Percentiles rank a stretch among this genome's conserved stretches.
Conservation (phyloP, 2,113 vertebrate species). For the Cyprinodon tularosa region DNA sequence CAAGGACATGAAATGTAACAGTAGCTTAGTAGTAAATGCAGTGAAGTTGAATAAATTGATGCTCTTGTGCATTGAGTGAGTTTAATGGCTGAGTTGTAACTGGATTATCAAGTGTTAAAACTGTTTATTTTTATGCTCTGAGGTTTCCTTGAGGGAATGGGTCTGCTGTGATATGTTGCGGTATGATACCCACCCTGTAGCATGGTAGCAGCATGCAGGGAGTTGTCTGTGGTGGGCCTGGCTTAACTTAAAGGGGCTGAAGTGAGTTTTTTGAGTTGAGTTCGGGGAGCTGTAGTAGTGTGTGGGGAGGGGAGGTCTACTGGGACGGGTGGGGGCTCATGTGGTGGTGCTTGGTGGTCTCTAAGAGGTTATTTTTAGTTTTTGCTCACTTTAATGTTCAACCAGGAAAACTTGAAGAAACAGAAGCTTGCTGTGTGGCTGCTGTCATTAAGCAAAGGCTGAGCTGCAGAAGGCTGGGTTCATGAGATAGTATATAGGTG, state of each 20-base stretch:
- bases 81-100: background rate
- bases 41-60: too few species aligned
- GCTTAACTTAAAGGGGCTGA: background rate
- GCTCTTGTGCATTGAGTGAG: too few species aligned
- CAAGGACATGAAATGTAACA: too few species aligned
- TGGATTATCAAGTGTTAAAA: background rate
- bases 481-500: background rate
- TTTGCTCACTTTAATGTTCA: background rate
- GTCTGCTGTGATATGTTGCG: conserved; percentile 21
- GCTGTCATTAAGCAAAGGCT: background rate
- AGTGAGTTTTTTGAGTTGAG: background rate
- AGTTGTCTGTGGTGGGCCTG: background rate
- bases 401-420: background rate
- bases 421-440: background rate
- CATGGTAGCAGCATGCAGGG: background rate
- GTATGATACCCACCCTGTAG: conserved; percentile 28
- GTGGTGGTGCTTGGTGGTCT: conserved; percentile 9
- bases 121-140: background rate
- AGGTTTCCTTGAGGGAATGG: conserved; percentile 4
- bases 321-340: background rate
- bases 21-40: too few species aligned
- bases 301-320: background rate
- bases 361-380: conserved; percentile 19
- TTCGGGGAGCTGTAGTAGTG: background rate
- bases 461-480: background rate